phyloP scores from a whole-genome alignment of 2,113 vertebrate genomes.

The Scatophagus argus region DNA sequence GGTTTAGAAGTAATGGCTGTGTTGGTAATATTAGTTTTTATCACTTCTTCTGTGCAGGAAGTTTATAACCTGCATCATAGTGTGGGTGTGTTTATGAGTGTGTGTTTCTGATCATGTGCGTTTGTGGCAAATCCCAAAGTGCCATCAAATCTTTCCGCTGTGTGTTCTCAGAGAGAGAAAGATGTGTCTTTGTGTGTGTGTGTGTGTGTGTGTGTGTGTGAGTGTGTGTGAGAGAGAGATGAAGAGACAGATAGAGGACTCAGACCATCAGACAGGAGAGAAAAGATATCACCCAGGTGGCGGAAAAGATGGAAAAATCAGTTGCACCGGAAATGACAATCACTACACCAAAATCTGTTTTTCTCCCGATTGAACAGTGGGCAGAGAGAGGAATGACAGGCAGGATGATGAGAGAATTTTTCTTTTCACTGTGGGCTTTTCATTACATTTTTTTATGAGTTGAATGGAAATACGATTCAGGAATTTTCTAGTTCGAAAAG shows the following conservation, averaged over 20 bases:
- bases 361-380: slow-evolving; percentile 15
- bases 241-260: slow-evolving; percentile 22
- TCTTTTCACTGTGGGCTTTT: not conserved
- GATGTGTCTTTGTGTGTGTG: not conserved
- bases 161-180: slow-evolving; percentile 1
- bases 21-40: slow-evolving; percentile 11
- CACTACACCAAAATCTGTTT: slow-evolving; percentile 26
- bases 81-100: not conserved
- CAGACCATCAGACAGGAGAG: slow-evolving; percentile 40
- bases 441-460: not conserved
- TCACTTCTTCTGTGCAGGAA: not conserved
- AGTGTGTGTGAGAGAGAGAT: not conserved
- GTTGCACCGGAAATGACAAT: slow-evolving; percentile 44
- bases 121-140: slow-evolving; percentile 15
- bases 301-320: slow-evolving; percentile 65
- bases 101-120: not conserved
- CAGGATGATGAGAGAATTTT: not conserved
- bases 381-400: slow-evolving; percentile 4
- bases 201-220: not conserved
- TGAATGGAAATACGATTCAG: not conserved
- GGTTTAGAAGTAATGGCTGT: slow-evolving; percentile 6
- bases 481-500: not conserved
- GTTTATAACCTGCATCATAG: not conserved
- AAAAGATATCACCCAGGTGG: slow-evolving; percentile 37
- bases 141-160: not conserved